Conservation (phyloP, 2,888 invertebrate species). For the Brachypalpus laphriformis region DNA sequence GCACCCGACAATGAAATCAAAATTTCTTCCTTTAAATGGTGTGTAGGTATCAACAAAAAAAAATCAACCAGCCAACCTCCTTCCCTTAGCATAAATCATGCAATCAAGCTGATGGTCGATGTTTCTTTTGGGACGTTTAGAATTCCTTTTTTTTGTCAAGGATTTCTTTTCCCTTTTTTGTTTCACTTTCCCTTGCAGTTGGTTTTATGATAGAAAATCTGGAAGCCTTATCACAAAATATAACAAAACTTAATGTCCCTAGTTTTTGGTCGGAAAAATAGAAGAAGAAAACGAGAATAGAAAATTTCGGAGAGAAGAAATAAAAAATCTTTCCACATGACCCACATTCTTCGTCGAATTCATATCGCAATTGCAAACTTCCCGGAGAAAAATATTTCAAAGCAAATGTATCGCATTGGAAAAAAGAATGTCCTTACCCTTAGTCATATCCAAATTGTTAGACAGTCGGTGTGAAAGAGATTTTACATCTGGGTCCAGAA, state of each 20-base stretch:
- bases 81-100: conserved; percentile 55
- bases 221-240: conserved; percentile 16
- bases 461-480: neutral
- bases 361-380: conserved; percentile 56
- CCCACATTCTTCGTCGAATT: conserved; percentile 54
- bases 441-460: conserved; percentile 9
- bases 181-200: conserved; percentile 17
- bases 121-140: neutral
- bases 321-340: conserved; percentile 50
- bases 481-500: too few species aligned
- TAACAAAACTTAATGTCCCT: conserved; percentile 12
- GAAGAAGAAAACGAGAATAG: conserved; percentile 1
- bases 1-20: conserved; percentile 12
- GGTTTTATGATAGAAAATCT: conserved; percentile 37
- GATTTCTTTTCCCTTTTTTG: conserved; percentile 23
- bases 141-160: conserved; percentile 1
- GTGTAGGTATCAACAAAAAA: neutral
- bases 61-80: conserved; percentile 9
- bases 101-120: conserved; percentile 55
- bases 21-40: conserved; percentile 16
- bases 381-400: conserved; percentile 30
- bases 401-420: conserved; percentile 2
- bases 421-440: conserved; percentile 17
- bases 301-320: conserved; percentile 1
- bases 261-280: neutral